Base-by-base conservation (phyloP, 2,888 invertebrate genomes). In the Lithophane semibrunnea region DNA sequence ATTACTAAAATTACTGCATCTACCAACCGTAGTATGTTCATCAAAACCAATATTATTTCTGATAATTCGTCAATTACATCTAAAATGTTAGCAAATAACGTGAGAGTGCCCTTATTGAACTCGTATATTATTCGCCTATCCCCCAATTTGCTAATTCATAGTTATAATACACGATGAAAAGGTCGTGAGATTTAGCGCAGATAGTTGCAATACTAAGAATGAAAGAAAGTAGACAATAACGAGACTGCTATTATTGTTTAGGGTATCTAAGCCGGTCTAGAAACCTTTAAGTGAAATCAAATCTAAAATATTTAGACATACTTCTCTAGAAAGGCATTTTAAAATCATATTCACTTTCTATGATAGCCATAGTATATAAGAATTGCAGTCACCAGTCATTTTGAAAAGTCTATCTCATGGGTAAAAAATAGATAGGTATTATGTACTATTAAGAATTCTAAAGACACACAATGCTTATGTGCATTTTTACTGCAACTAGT, bases 101-200 rank as follows among this genome's bases (percentile, higher is more conserved):
- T 72, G 70, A 77, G 77, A 77, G 66, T 75, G 73, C 82, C 85
- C 76, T 83, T 86, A 73, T 70, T 66, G 86, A 80, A 77, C 82
- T 71, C 58, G 8, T 80, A 78, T 75, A 69, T 37, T 75, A 69
- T 37, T 65, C 47, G 24, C 7, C 12, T 66, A 37, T 79, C 67
- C 83, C 86, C 79, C 75, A 78, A 85, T 79, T 75, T 65, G 58
- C 80, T 76, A 85, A 85, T 80, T 58, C 60, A 58, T 72, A 74
- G 69, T 83, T 82, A 82, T 76, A 68, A 66, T 71, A 56, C 21
- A 54, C 47, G 29, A 61, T 64, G 47, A 77, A 79, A 84, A 88
- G 86, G 88, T 88, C 89, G 85, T 86, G 89, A 80, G 88, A 88
- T 80, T 88, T 49, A 61, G 81, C 81, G 61, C 76, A 77, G 54